These are phyloP conservation scores for Mugil cephalus DNA, from an alignment of 2,113 vertebrate species.

Conservation along the genomic window DNA sequence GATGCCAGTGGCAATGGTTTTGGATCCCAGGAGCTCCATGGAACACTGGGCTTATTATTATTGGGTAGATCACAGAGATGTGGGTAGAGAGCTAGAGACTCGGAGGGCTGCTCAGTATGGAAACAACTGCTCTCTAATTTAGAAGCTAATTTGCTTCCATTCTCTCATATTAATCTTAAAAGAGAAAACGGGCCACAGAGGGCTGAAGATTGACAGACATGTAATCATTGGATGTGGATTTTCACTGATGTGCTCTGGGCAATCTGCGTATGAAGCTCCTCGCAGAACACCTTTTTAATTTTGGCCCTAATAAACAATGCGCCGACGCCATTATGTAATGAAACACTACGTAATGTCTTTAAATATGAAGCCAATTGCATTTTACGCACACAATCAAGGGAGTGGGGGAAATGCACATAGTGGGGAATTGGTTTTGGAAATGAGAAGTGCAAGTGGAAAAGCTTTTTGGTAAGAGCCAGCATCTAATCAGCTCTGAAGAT, in stretches of 20 bases:
- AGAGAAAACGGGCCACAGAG: conserved; percentile 75
- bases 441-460: conserved; percentile 68
- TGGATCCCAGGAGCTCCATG: conserved; percentile 25
- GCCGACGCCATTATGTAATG: conserved; percentile 76
- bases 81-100: conserved; percentile 35
- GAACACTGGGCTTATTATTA: conserved; percentile 47
- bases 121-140: conserved; percentile 78
- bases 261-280: conserved; percentile 55
- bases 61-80: conserved; percentile 44
- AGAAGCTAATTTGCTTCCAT: conserved; percentile 82
- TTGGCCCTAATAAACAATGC: conserved; percentile 77
- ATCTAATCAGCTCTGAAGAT: conserved; percentile 76
- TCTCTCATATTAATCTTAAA: conserved; percentile 82
- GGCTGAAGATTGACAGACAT: conserved; percentile 81
- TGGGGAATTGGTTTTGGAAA: conserved; percentile 76
- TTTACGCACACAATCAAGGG: conserved; percentile 68
- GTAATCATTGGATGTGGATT: conserved; percentile 71
- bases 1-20: conserved; percentile 14
- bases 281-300: conserved; percentile 80
- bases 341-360: conserved; percentile 77
- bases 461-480: conserved; percentile 42
- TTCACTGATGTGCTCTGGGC: conserved; percentile 54
- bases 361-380: conserved; percentile 77
- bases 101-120: conserved; percentile 54
- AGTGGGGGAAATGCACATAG: conserved; percentile 40